Evolutionary conservation across 2,113 vertebrate genomes (phyloP).

Genomic region (Isichthys henryi): DNA sequence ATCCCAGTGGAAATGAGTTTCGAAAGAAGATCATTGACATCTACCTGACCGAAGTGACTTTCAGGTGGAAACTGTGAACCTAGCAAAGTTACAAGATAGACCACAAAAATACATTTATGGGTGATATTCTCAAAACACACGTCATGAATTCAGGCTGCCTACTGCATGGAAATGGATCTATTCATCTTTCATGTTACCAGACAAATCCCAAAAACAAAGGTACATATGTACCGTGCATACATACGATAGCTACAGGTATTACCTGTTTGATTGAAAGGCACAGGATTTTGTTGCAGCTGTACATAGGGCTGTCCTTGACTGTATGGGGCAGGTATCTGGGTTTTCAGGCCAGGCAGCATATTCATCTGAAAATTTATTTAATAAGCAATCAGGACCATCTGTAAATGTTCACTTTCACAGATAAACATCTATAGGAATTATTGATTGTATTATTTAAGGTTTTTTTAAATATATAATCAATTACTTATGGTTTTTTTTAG

Average conservation of each 20-base stretch:
- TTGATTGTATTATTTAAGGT: not conserved
- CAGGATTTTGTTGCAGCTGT: conserved; percentile 65
- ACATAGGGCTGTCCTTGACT: conserved; percentile 71
- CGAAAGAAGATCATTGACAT: conserved; percentile 88
- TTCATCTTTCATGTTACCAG: not conserved
- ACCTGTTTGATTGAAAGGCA: conserved; percentile 73
- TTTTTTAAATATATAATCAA: not conserved
- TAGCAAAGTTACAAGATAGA: conserved; percentile 13
- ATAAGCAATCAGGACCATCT: too few species aligned
- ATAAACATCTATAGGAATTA: not conserved
- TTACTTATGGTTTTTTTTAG: not conserved
- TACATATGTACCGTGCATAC: not conserved
- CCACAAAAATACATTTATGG: not conserved
- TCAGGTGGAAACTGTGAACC: conserved; percentile 57
- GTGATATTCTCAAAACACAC: not conserved
- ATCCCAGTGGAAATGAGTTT: conserved; percentile 89
- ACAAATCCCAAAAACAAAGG: not conserved
- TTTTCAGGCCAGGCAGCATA: conserved; percentile 39
- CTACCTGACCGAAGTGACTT: conserved; percentile 91
- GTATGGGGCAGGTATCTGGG: conserved; percentile 47
- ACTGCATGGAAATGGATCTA: not conserved
- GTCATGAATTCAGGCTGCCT: not conserved
- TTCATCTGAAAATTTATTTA: conserved; percentile 42
- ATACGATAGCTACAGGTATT: not conserved
- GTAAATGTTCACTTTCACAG: too few species aligned